Evolutionary conservation across 2,113 vertebrate species (phyloP).

Genomic region (Peucedramus taeniatus): DNA sequence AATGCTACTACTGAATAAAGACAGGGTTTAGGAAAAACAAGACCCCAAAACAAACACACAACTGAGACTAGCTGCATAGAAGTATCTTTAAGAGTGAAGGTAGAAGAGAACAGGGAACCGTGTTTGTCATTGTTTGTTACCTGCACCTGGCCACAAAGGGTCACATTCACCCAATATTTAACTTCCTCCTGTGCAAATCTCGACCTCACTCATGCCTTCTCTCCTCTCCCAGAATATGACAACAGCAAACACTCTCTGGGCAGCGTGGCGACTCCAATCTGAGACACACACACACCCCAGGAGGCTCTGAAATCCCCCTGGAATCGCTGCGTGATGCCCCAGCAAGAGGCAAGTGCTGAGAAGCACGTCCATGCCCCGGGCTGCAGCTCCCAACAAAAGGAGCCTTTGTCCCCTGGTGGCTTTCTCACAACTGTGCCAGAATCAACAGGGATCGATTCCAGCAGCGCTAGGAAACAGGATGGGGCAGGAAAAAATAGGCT

Average conservation of each 20-base stretch:
- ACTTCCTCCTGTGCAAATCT: not conserved
- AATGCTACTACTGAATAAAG: not conserved
- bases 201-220: not conserved
- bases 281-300: not conserved
- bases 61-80: not conserved
- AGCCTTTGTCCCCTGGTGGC: slow-evolving; percentile 7
- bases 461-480: not conserved
- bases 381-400: slow-evolving; percentile 15
- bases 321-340: not conserved
- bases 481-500: not conserved
- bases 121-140: not conserved
- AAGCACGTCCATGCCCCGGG: not conserved
- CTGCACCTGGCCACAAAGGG: not conserved
- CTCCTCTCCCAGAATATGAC: not conserved
- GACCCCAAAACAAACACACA: not conserved
- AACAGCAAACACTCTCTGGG: not conserved
- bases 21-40: not conserved
- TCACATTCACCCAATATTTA: not conserved
- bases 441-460: not conserved
- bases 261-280: accelerated
- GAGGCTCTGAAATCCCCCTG: not conserved
- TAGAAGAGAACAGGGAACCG: not conserved
- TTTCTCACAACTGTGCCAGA: not conserved
- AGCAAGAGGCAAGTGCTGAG: not conserved
- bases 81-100: not conserved